Percentiles rank a stretch among this genome's conserved stretches.
Conservation (phyloP, 2,797 vertebrate genomes). For the Mormyrops boulengeri region DNA sequence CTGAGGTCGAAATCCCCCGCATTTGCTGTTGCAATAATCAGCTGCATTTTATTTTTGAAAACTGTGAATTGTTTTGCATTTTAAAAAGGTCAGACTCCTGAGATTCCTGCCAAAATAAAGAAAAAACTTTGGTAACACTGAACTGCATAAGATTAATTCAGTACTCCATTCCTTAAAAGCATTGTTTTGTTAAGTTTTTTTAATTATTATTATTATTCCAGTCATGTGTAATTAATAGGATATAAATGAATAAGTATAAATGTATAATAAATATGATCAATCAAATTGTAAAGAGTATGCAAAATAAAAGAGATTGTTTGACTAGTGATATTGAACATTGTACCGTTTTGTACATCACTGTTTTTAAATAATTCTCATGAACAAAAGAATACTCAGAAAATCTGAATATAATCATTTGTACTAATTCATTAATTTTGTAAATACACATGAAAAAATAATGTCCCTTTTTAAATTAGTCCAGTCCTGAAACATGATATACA, state of each 20-base stretch:
- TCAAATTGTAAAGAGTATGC: neutral
- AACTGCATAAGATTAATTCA: neutral
- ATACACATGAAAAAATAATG: neutral
- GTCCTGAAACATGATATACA: neutral
- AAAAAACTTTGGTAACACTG: neutral
- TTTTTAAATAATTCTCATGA: neutral
- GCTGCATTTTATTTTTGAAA: conserved; percentile 59
- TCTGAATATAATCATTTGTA: neutral
- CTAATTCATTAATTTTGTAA: neutral
- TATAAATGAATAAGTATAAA: neutral
- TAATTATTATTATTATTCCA: neutral
- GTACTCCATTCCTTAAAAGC: neutral
- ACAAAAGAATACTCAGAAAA: neutral
- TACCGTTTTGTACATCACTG: neutral
- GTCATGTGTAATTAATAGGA: neutral
- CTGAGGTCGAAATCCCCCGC: conserved; percentile 61
- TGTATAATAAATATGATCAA: neutral
- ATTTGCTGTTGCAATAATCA: conserved; percentile 66
- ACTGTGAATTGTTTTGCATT: conserved; percentile 67
- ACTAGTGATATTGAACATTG: neutral
- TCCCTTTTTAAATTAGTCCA: neutral
- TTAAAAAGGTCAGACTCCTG: conserved; percentile 70
- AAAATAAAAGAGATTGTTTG: neutral
- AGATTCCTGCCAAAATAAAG: conserved; percentile 57
- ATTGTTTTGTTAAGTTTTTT: neutral